Base-by-base conservation (phyloP, 2,888 invertebrate species). In the Leucophora obtusa region DNA sequence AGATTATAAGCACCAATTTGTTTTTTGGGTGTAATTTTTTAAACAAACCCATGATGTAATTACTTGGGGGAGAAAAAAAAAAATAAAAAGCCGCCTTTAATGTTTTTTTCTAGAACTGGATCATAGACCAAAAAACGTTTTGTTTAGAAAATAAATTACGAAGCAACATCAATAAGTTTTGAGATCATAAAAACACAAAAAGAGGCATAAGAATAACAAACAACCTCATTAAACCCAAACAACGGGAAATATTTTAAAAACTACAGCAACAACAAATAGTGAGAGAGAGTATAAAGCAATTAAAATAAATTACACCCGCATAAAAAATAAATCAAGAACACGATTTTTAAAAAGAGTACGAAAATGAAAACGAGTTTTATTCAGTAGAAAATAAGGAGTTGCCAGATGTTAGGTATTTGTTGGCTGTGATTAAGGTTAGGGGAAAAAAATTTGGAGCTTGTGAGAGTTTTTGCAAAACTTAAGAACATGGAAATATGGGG, bases 1-100 rank as follows among this genome's bases (percentile, higher is more conserved):
- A n/a, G n/a, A n/a, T n/a, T n/a, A n/a, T n/a, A n/a, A n/a, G n/a
- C n/a, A n/a, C n/a, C n/a, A n/a, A n/a, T n/a, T n/a, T n/a, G n/a
- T n/a, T n/a, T n/a, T n/a, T n/a, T n/a, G n/a, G 38, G 2, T 5
- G 35, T 38, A 38, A 38, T 11, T 38, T 38, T 15, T 15, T 15
- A 59, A 17, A 72, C 59, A 60, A 43, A 72, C 47, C 62, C 43
- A 47, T 47, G 43, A 47, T 47, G 43, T 47, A 47, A 47, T 47
- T 47, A 47, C 6, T 47, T 47, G 6, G 43, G 14, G 5, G 43
- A n/a, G 43, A 47, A 4, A 38, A 38, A 10, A 47, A 4, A 38
- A 38, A 10, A 9, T 14, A 9, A 28, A 28, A 14, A 47, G 43
- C 43, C 43, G 43, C 43, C 43, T 47, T 47, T 47, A 47, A 47